Percentiles rank a stretch among this genome's conserved stretches.
Conservation (phyloP, 2,113 vertebrate species). For the Ceuthmochares aereus region DNA sequence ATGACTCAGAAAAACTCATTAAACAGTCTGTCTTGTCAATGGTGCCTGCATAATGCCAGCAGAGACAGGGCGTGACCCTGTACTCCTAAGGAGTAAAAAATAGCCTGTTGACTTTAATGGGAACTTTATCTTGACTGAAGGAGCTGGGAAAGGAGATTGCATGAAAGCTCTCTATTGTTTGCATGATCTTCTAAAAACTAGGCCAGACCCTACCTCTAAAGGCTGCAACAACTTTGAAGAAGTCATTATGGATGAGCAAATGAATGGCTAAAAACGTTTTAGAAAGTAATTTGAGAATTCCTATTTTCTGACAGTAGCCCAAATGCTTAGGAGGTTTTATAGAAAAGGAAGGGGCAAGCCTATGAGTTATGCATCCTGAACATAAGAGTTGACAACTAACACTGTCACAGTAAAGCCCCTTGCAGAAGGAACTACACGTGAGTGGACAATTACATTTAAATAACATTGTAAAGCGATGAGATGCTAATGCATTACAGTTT, state of each 20-base stretch:
- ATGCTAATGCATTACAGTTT: not conserved
- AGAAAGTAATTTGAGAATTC: constrained; percentile 65
- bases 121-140: not conserved
- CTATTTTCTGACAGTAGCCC: constrained; percentile 55
- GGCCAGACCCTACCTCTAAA: constrained; percentile 52
- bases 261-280: constrained; percentile 63
- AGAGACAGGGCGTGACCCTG: constrained; percentile 59
- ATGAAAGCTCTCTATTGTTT: constrained; percentile 52
- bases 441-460: constrained; percentile 16
- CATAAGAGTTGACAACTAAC: constrained; percentile 57
- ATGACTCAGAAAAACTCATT: constrained; percentile 73
- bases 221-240: constrained; percentile 57
- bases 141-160: not conserved
- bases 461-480: not conserved
- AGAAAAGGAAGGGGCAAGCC: constrained; percentile 54
- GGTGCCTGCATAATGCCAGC: constrained; percentile 68
- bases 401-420: constrained; percentile 19
- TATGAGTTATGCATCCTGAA: constrained; percentile 22
- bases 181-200: constrained; percentile 62
- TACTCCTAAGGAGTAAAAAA: not conserved
- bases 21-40: constrained; percentile 78
- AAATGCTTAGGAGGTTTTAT: constrained; percentile 49
- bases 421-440: constrained; percentile 18
- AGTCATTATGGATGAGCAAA: constrained; percentile 68
- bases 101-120: constrained; percentile 17